Conservation (phyloP, 2,888 invertebrate species). For the Siphlonurus alternatus region DNA sequence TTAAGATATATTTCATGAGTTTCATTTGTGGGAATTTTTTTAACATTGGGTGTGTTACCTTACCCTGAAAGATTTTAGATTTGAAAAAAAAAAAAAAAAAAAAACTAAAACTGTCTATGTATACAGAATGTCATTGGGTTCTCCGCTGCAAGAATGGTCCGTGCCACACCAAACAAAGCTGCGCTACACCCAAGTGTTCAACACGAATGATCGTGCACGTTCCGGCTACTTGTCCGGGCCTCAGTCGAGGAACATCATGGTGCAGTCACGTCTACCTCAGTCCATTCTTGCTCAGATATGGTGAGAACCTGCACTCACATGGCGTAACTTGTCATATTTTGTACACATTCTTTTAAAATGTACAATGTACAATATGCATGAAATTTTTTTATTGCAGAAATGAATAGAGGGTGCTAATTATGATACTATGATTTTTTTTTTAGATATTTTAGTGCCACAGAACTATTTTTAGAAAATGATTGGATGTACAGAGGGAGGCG, state of each 20-base stretch:
- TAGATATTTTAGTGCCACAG: no score
- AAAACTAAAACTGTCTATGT: no score
- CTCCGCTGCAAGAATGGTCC: slow-evolving; percentile 61
- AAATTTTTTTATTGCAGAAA: no score
- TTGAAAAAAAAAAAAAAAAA: no score
- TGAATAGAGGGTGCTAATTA: no score
- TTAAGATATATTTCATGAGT: no score
- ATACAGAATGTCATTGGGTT: slow-evolving; percentile 20
- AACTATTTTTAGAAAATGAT: not conserved
- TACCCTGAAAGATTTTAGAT: no score
- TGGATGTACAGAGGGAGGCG: no score
- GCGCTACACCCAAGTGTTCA: slow-evolving; percentile 89
- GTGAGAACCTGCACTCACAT: slow-evolving; percentile 32
- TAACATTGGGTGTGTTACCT: no score
- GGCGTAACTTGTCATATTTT: not conserved
- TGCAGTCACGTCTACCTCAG: slow-evolving; percentile 85
- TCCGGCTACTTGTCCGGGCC: slow-evolving; percentile 78
- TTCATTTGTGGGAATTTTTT: no score
- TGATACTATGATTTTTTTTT: no score
- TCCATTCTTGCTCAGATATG: slow-evolving; percentile 84
- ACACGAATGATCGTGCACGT: slow-evolving; percentile 73
- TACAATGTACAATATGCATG: not conserved
- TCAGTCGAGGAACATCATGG: slow-evolving; percentile 82
- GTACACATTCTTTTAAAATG: not conserved
- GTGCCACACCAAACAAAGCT: slow-evolving; percentile 67